These are phyloP conservation scores for Grus americana DNA, from an alignment of 2,113 vertebrate species.

Conservation along the genomic window DNA sequence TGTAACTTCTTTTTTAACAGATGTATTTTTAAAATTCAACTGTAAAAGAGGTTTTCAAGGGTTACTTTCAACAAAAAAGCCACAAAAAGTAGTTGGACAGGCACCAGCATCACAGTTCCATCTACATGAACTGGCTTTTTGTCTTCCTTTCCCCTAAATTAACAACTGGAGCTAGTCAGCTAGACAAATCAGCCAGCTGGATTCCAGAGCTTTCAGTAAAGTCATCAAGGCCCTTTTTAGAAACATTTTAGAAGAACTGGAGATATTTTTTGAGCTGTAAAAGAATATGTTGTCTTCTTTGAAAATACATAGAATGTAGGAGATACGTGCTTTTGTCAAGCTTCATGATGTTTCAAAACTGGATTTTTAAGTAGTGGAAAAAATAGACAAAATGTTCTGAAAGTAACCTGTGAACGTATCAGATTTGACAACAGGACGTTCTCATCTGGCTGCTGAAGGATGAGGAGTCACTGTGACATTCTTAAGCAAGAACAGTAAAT, in stretches of 20 bases:
- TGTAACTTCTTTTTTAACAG: conserved; percentile 23
- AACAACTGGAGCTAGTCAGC: conserved; percentile 45
- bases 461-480: conserved; percentile 21
- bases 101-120: conserved; percentile 39
- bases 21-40: conserved; percentile 57
- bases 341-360: neutral
- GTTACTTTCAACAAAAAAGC: conserved; percentile 33
- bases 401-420: neutral
- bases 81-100: conserved; percentile 24
- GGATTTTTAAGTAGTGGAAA: neutral
- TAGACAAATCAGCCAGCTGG: conserved; percentile 19
- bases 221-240: conserved; percentile 32
- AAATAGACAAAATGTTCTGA: neutral
- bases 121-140: conserved; percentile 56
- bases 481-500: conserved; percentile 31
- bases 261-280: conserved; percentile 6
- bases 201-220: conserved; percentile 33
- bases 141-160: conserved; percentile 46
- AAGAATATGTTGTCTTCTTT: neutral
- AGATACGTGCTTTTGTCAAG: neutral
- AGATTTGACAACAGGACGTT: neutral
- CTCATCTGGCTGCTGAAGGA: neutral
- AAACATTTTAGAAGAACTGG: conserved; percentile 18
- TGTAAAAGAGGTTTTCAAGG: conserved; percentile 29
- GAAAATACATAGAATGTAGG: neutral